Evolutionary conservation across 2,888 invertebrate genomes (phyloP).

Genomic region (Pyralis farinalis): DNA sequence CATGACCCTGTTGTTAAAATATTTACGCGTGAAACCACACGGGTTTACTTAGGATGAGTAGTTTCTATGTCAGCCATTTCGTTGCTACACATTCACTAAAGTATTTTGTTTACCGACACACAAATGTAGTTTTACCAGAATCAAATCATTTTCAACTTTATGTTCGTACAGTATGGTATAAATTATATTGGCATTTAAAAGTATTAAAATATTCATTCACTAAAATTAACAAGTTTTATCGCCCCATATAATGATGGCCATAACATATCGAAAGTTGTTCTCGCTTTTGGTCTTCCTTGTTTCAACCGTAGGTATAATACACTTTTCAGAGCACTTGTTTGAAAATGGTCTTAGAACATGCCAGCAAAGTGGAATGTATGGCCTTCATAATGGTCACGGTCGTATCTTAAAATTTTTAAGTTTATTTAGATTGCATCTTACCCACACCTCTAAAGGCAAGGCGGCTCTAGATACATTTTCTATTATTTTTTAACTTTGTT

Average conservation of each 20-base stretch:
- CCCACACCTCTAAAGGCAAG: too few species aligned
- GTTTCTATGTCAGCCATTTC: conserved; percentile 46
- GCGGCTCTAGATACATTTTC: too few species aligned
- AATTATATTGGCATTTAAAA: background rate
- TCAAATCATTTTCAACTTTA: background rate
- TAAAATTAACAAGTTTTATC: conserved; percentile 8
- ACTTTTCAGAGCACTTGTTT: too few species aligned
- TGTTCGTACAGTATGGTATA: background rate
- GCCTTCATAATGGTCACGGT: too few species aligned
- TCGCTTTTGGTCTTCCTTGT: too few species aligned
- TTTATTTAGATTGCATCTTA: too few species aligned
- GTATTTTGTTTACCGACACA: conserved; percentile 14
- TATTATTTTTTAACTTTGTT: too few species aligned
- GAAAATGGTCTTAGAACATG: too few species aligned
- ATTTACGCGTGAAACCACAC: conserved; percentile 42
- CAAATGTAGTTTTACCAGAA: background rate
- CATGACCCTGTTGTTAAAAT: conserved; percentile 43
- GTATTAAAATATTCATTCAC: conserved; percentile 5
- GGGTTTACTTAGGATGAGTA: conserved; percentile 57
- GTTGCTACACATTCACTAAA: conserved; percentile 28
- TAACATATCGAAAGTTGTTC: conserved; percentile 8
- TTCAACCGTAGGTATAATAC: too few species aligned
- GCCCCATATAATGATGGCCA: conserved; percentile 4
- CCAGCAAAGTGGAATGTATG: too few species aligned
- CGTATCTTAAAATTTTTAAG: too few species aligned